phyloP scores from a whole-genome alignment of 2,888 invertebrate genomes.

The Ennomos quercinarius region DNA sequence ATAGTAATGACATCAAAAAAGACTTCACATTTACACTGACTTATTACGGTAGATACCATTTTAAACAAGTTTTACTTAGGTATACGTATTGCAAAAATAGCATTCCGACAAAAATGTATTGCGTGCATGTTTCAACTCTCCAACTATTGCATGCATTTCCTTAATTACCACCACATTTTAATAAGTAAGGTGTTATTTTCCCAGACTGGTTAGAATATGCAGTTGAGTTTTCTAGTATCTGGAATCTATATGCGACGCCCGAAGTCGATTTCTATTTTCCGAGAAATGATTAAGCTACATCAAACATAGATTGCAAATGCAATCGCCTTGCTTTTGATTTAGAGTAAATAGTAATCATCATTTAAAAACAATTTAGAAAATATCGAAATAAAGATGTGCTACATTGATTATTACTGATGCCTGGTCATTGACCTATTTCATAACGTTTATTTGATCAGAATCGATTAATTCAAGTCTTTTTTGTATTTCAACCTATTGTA shows the following conservation, averaged over 20 bases:
- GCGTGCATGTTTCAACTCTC: constrained; percentile 7
- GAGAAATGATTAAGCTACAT: constrained; percentile 22
- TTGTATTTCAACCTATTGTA: too few species aligned
- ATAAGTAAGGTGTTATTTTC: constrained; percentile 27
- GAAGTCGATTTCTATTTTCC: constrained; percentile 30
- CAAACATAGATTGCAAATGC: constrained; percentile 18
- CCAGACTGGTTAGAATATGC: constrained; percentile 21
- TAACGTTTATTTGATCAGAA: too few species aligned
- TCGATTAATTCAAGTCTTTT: too few species aligned
- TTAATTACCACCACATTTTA: constrained; percentile 22
- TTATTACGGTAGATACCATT: too few species aligned
- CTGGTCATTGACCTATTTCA: background rate
- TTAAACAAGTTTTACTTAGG: too few species aligned
- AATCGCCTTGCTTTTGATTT: constrained; percentile 14
- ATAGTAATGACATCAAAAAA: too few species aligned
- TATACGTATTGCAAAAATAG: constrained; percentile 7
- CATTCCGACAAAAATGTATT: constrained; percentile 7
- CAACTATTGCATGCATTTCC: constrained; percentile 23
- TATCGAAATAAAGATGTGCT: background rate
- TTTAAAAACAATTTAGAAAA: constrained; percentile 24
- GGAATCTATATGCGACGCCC: constrained; percentile 22
- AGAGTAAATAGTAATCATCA: constrained; percentile 13
- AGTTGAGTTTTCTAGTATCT: constrained; percentile 26
- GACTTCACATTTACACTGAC: too few species aligned
- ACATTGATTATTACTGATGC: background rate